These are phyloP conservation scores for Penaeus japonicus DNA, from an alignment of 1,140 invertebrate genomes.

Conservation along the genomic window DNA sequence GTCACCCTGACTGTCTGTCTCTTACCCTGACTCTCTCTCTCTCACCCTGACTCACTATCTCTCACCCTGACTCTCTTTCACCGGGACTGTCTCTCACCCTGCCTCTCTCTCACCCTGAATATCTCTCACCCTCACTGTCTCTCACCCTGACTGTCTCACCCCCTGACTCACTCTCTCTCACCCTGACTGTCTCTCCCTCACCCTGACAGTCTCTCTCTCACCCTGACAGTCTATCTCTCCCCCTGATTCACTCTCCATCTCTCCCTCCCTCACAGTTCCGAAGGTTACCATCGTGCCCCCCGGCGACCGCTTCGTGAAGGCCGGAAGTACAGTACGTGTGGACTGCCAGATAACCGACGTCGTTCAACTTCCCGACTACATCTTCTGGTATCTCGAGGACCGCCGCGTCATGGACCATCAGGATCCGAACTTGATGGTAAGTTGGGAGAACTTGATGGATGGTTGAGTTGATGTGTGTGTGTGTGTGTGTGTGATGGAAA, in stretches of 20 bases:
- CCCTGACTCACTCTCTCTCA: background rate
- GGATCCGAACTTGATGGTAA: no score
- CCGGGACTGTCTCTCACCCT: no score
- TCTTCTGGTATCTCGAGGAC: slow-evolving; percentile 60
- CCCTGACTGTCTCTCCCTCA: background rate
- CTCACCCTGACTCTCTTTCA: no score
- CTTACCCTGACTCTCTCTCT: background rate
- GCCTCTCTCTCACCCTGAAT: no score
- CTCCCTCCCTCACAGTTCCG: slow-evolving; percentile 34
- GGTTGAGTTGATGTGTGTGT: no score
- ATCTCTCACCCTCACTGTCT: background rate
- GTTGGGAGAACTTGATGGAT: no score
- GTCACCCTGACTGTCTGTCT: background rate
- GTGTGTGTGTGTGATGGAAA: no score
- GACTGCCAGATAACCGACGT: slow-evolving; percentile 60
- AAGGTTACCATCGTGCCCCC: slow-evolving; percentile 49
- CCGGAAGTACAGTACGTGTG: slow-evolving; percentile 57
- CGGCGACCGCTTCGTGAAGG: slow-evolving; percentile 58
- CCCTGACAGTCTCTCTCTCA: background rate
- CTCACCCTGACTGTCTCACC: background rate
- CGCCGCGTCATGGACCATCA: no score
- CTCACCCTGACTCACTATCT: no score
- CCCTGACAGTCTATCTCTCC: background rate
- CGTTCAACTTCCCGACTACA: slow-evolving; percentile 57
- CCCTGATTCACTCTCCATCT: background rate